phyloP scores from a whole-genome alignment of 2,888 invertebrate species.

The Anoplius nigerrimus region DNA sequence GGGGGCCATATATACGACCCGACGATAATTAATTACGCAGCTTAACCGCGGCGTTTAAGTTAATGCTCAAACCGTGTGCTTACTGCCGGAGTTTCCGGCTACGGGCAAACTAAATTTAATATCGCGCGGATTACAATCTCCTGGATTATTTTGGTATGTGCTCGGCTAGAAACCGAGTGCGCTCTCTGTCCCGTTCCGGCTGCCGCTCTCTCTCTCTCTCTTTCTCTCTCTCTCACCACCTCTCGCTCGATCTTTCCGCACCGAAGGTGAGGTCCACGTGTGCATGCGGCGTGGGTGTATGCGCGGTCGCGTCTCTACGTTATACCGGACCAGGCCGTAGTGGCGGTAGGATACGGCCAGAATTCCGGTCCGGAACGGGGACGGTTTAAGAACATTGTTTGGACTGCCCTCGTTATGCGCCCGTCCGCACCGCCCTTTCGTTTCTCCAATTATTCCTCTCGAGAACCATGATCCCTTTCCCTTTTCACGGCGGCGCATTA shows the following conservation, averaged over 20 bases:
- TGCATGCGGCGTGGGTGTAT: not conserved
- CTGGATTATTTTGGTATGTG: conserved; percentile 65
- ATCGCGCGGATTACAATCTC: conserved; percentile 68
- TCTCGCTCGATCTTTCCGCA: not conserved
- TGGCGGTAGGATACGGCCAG: conserved; percentile 45
- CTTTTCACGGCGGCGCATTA: no score
- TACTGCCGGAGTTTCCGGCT: conserved; percentile 54
- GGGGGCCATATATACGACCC: conserved; percentile 16
- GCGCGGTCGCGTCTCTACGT: conserved; percentile 23
- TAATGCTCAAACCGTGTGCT: conserved; percentile 60
- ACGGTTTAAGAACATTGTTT: conserved; percentile 52
- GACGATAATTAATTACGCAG: conserved; percentile 67
- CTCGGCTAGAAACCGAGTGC: conserved; percentile 13
- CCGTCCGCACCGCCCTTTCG: conserved; percentile 17
- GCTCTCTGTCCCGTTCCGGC: not conserved
- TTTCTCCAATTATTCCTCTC: conserved; percentile 37
- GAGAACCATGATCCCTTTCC: not conserved
- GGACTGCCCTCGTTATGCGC: conserved; percentile 32
- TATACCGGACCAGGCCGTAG: conserved; percentile 16
- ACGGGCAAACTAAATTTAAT: conserved; percentile 70
- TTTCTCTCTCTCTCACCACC: not conserved
- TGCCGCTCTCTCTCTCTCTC: not conserved
- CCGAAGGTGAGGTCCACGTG: not conserved
- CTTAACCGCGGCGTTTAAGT: conserved; percentile 65
- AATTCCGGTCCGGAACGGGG: conserved; percentile 51